Evolutionary conservation across 1,140 invertebrate genomes (phyloP).

Genomic region (Nymphalis io): DNA sequence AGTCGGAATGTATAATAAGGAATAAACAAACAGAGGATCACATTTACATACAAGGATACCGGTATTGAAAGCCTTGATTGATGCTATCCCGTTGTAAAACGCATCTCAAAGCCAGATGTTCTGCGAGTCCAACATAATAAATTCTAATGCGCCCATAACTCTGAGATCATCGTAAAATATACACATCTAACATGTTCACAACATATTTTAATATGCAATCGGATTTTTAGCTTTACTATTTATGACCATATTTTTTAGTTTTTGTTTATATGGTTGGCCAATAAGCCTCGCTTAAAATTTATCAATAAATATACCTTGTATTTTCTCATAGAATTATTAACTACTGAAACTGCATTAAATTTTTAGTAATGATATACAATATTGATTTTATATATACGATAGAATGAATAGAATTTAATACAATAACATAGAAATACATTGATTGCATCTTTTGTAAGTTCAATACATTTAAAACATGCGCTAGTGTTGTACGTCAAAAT

Average conservation of each 20-base stretch:
- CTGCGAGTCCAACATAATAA: slow-evolving; percentile 29
- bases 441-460: slow-evolving; percentile 14
- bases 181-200: slow-evolving; percentile 31
- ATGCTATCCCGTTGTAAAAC: slow-evolving; percentile 35
- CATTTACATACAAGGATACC: slow-evolving; percentile 37
- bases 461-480: slow-evolving; percentile 24
- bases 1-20: slow-evolving; percentile 27
- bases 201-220: slow-evolving; percentile 30
- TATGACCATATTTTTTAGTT: slow-evolving; percentile 20
- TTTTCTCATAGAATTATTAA: slow-evolving; percentile 4
- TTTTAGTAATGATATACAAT: background rate
- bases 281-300: background rate
- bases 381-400: background rate
- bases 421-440: background rate
- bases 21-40: slow-evolving; percentile 27
- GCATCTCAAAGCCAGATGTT: slow-evolving; percentile 40
- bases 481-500: slow-evolving; percentile 54
- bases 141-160: slow-evolving; percentile 38
- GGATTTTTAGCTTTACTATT: slow-evolving; percentile 19
- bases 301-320: slow-evolving; percentile 9
- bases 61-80: slow-evolving; percentile 32
- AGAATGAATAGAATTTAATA: slow-evolving; percentile 10
- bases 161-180: slow-evolving; percentile 37
- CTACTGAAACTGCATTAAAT: background rate
- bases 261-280: background rate